These are phyloP conservation scores for Globia sparganii DNA, from an alignment of 2,888 invertebrate genomes.

Conservation along the genomic window DNA sequence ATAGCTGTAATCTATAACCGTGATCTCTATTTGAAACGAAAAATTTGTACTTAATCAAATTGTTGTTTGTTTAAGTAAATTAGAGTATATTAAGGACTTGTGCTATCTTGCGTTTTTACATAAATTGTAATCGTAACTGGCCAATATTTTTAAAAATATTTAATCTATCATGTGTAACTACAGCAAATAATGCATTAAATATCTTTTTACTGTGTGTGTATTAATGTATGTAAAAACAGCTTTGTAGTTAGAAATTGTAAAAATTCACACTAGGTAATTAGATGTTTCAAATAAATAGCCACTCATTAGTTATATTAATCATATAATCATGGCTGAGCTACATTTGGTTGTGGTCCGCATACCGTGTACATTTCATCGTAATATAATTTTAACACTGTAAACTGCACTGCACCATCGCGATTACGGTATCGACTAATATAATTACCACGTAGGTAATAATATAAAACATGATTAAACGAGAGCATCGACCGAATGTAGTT, in stretches of 20 bases:
- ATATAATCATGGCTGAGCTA: conserved; percentile 56
- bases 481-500: conserved; percentile 57
- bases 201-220: conserved; percentile 78
- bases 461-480: conserved; percentile 34
- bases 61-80: conserved; percentile 80
- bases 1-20: conserved; percentile 73
- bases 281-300: conserved; percentile 76
- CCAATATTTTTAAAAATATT: conserved; percentile 74
- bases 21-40: conserved; percentile 82
- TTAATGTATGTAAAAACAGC: conserved; percentile 80
- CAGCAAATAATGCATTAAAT: conserved; percentile 70
- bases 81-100: conserved; percentile 73
- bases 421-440: conserved; percentile 30
- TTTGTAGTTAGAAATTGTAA: conserved; percentile 84
- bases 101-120: conserved; percentile 75
- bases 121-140: conserved; percentile 73
- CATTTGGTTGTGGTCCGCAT: conserved; percentile 58
- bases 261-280: conserved; percentile 76
- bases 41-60: conserved; percentile 76
- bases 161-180: conserved; percentile 71
- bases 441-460: conserved; percentile 31
- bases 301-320: conserved; percentile 66
- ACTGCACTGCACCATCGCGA: conserved; percentile 51
- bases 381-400: conserved; percentile 48
- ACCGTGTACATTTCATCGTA: conserved; percentile 41